Evolutionary conservation across 2,797 vertebrate species (phyloP).

Genomic region (Thripadectes ignobilis): DNA sequence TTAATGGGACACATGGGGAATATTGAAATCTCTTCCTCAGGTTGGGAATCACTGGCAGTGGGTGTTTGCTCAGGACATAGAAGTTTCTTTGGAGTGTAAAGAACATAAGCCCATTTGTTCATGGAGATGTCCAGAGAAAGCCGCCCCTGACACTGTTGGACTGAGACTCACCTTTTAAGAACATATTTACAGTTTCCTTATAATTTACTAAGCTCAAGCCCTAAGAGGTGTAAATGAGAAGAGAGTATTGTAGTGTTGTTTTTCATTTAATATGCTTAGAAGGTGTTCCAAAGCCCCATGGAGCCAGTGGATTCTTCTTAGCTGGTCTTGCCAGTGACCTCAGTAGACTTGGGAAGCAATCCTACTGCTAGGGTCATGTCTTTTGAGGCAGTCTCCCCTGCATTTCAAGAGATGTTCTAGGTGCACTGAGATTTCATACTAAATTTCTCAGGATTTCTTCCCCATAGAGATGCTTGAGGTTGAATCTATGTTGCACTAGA

Average conservation of each 20-base stretch:
- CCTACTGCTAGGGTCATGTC: rapidly evolving
- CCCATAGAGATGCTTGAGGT: background rate
- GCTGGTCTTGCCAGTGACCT: background rate
- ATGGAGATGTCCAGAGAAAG: background rate
- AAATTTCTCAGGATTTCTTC: background rate
- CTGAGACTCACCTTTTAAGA: background rate
- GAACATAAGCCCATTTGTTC: background rate
- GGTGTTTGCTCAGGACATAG: background rate
- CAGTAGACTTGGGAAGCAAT: background rate
- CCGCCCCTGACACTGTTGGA: background rate
- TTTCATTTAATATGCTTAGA: background rate
- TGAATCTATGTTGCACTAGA: background rate
- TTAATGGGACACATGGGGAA: background rate
- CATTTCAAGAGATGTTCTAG: background rate
- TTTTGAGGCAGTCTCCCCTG: background rate
- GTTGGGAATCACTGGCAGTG: background rate
- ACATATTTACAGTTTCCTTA: background rate
- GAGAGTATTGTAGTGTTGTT: background rate
- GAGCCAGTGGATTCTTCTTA: background rate
- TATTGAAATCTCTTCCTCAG: background rate
- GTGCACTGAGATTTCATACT: background rate
- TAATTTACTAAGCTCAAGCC: background rate
- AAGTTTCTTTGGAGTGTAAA: background rate
- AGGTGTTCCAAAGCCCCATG: background rate
- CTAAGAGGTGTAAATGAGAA: background rate